Evolutionary conservation across 2,113 vertebrate species (phyloP).

Genomic region (Anhinga anhinga): DNA sequence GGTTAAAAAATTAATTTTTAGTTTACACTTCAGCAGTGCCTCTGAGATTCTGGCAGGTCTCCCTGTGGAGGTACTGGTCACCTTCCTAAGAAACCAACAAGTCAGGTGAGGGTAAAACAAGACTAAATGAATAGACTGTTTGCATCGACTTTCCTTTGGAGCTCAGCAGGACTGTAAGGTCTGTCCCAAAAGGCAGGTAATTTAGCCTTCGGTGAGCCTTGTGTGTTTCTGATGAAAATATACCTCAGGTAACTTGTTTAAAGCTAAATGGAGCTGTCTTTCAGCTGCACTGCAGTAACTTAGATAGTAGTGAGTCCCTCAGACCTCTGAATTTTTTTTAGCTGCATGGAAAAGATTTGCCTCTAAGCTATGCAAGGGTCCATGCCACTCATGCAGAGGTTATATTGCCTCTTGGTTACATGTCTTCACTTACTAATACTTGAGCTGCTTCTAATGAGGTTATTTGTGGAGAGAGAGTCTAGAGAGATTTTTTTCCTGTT

Average conservation of each 20-base stretch:
- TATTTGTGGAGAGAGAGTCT: neutral
- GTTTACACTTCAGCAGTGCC: neutral
- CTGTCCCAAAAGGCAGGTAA: neutral
- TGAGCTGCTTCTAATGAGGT: neutral
- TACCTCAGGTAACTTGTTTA: neutral
- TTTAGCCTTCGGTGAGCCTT: neutral
- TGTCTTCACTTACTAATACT: neutral
- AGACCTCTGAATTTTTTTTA: neutral
- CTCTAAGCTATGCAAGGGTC: neutral
- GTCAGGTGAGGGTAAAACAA: neutral
- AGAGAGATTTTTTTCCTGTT: neutral
- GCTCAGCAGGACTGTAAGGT: neutral
- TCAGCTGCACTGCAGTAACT: neutral
- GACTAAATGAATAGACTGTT: neutral
- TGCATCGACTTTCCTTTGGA: neutral
- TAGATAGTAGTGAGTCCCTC: neutral
- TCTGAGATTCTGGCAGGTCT: neutral
- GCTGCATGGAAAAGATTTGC: neutral
- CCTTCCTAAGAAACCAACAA: neutral
- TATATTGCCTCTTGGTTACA: neutral
- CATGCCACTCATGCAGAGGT: fast-evolving
- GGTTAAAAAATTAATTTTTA: neutral
- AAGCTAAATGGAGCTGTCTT: neutral
- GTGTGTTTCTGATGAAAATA: neutral
- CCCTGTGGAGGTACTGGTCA: fast-evolving